Evolutionary conservation across 2,113 vertebrate genomes (phyloP).

Genomic region (Paedocypris sp.): DNA sequence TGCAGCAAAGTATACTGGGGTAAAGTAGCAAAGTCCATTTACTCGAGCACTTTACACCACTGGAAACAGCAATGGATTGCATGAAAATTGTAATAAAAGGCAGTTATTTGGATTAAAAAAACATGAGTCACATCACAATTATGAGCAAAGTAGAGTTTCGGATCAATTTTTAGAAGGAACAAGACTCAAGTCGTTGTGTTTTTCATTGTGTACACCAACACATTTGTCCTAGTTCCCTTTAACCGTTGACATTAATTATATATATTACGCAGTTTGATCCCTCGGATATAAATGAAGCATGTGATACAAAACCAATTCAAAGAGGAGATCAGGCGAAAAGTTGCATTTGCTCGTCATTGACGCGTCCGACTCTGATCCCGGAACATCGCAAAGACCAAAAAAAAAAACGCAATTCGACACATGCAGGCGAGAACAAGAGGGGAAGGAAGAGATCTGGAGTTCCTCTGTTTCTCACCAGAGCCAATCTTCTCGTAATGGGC

Average conservation of each 20-base stretch:
- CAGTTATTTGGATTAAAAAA: too few relatives aligned
- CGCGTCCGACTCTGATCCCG: constrained; percentile 23
- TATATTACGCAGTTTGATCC: constrained; percentile 46
- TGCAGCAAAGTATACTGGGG: too few relatives aligned
- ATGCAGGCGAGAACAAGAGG: constrained; percentile 42
- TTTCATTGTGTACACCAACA: constrained; percentile 55
- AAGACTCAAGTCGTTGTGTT: constrained; percentile 45
- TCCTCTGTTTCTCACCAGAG: constrained; percentile 34
- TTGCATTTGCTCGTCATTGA: constrained; percentile 36
- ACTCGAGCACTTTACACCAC: too few relatives aligned
- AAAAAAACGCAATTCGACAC: constrained; percentile 30
- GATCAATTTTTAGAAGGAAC: constrained; percentile 49
- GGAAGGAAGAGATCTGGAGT: constrained; percentile 58
- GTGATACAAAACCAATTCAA: constrained; percentile 42
- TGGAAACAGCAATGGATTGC: too few relatives aligned
- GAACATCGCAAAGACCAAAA: constrained; percentile 50
- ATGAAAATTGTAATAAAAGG: too few relatives aligned
- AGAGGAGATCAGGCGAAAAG: constrained; percentile 44
- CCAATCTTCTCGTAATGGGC: constrained; percentile 55
- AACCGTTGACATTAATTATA: constrained; percentile 55
- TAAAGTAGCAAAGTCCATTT: too few relatives aligned
- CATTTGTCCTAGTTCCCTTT: constrained; percentile 56
- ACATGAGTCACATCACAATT: too few relatives aligned
- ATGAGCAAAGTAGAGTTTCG: too few relatives aligned
- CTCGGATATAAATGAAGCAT: constrained; percentile 39